Conservation (phyloP, 2,888 invertebrate species). For the Nesidiocoris tenuis region DNA sequence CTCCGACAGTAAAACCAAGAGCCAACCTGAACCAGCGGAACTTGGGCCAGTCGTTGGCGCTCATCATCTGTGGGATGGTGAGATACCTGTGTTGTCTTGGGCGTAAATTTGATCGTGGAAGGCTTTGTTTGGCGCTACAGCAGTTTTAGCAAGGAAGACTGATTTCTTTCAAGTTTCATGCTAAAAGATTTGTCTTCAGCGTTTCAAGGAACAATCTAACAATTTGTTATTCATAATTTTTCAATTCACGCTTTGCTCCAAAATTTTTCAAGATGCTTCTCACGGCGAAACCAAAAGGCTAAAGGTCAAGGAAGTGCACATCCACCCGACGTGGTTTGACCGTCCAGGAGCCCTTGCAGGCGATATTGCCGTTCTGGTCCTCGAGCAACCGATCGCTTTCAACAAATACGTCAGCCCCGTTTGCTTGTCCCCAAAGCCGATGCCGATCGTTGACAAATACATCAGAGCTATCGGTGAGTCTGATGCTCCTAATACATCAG, state of each 20-base stretch:
- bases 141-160: too few relatives aligned
- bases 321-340: conserved; percentile 13
- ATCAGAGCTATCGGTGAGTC: conserved; percentile 22
- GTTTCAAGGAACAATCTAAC: too few relatives aligned
- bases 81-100: too few relatives aligned
- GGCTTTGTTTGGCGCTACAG: too few relatives aligned
- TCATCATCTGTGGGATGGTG: conserved; percentile 12
- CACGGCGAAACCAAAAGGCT: conserved; percentile 21
- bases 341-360: neutral
- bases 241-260: too few relatives aligned
- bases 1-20: conserved; percentile 1
- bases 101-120: too few relatives aligned
- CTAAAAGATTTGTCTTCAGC: too few relatives aligned
- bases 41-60: conserved; percentile 16
- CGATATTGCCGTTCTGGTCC: conserved; percentile 26
- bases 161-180: too few relatives aligned
- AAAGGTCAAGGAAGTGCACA: conserved; percentile 12
- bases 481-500: too few relatives aligned
- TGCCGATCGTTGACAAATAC: conserved; percentile 14
- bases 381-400: conserved; percentile 11
- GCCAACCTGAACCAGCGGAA: neutral
- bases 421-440: conserved; percentile 11
- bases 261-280: conserved; percentile 18
- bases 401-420: conserved; percentile 35
- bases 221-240: too few relatives aligned